Conservation (phyloP, 2,888 invertebrate species). For the Spodoptera littoralis region DNA sequence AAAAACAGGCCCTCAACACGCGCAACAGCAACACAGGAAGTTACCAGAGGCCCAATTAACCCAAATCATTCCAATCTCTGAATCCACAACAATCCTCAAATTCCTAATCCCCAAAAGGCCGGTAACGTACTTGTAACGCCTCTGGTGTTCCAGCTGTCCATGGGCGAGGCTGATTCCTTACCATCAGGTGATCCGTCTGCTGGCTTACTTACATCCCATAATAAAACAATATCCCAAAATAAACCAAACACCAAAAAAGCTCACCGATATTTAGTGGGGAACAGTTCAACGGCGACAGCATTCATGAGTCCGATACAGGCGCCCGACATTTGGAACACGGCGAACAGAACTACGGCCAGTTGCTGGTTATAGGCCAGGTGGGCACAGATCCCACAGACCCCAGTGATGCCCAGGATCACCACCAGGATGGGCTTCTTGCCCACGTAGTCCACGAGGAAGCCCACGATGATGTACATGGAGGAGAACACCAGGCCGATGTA, state of each 20-base stretch:
- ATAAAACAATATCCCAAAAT: background rate
- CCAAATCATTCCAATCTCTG: too few species aligned
- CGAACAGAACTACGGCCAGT: constrained; percentile 89
- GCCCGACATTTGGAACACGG: constrained; percentile 87
- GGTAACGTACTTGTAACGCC: too few species aligned
- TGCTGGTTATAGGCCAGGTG: constrained; percentile 89
- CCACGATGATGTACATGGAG: constrained; percentile 90
- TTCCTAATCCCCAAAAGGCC: too few species aligned
- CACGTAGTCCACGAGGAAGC: constrained; percentile 87
- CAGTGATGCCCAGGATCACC: constrained; percentile 83
- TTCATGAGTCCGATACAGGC: constrained; percentile 89
- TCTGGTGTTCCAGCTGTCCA: too few species aligned
- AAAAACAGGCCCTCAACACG: too few species aligned
- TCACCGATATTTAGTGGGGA: constrained; percentile 88
- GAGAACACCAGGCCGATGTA: constrained; percentile 91
- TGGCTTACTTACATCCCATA: too few species aligned
- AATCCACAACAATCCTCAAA: too few species aligned
- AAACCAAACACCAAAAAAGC: constrained; percentile 10
- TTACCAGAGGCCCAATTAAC: too few species aligned
- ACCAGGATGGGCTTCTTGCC: constrained; percentile 89
- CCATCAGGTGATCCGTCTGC: too few species aligned
- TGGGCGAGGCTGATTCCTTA: too few species aligned
- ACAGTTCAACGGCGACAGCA: constrained; percentile 89
- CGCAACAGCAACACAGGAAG: too few species aligned
- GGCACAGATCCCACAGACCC: constrained; percentile 88